A percentile compares a stretch with the other conserved stretches of the same genome.
phyloP scores from a whole-genome alignment of 1,140 invertebrate genomes.

The Piezodorus guildinii region DNA sequence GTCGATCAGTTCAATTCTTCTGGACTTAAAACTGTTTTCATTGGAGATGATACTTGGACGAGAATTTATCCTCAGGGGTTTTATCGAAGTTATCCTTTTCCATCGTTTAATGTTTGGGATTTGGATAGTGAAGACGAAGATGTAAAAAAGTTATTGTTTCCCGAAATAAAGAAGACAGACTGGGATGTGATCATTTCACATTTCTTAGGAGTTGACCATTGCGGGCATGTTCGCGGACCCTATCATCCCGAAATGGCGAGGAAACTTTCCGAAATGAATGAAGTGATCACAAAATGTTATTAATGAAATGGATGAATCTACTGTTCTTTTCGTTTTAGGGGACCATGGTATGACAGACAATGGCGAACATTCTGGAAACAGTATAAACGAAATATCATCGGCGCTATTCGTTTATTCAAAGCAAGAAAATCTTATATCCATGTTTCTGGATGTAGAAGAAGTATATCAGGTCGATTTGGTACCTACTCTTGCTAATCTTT shows the following conservation, averaged over 20 bases:
- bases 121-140: constrained; percentile 88
- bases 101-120: constrained; percentile 97
- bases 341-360: constrained; percentile 98
- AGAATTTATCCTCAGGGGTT: constrained; percentile 63
- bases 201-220: constrained; percentile 93
- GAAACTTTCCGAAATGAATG: constrained; percentile 83
- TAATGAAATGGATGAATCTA: constrained; percentile 58
- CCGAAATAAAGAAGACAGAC: constrained; percentile 59
- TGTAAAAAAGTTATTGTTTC: constrained; percentile 43
- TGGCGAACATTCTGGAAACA: constrained; percentile 94
- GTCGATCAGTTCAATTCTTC: constrained; percentile 59
- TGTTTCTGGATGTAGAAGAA: constrained; percentile 33
- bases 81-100: constrained; percentile 62
- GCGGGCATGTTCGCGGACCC: constrained; percentile 88
- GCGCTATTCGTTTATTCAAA: constrained; percentile 66
- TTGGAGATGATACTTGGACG: constrained; percentile 95
- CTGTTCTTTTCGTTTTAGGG: constrained; percentile 83
- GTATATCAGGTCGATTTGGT: constrained; percentile 77
- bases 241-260: constrained; percentile 82
- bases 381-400: constrained; percentile 70
- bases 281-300: constrained; percentile 64
- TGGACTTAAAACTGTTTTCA: constrained; percentile 57
- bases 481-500: constrained; percentile 72
- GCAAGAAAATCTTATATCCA: constrained; percentile 20
- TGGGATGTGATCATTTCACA: constrained; percentile 86